Evolutionary conservation across 2,113 vertebrate genomes (phyloP), one percentile per base, ranked within the genome.

Genomic region (Deroptyus accipitrinus): DNA sequence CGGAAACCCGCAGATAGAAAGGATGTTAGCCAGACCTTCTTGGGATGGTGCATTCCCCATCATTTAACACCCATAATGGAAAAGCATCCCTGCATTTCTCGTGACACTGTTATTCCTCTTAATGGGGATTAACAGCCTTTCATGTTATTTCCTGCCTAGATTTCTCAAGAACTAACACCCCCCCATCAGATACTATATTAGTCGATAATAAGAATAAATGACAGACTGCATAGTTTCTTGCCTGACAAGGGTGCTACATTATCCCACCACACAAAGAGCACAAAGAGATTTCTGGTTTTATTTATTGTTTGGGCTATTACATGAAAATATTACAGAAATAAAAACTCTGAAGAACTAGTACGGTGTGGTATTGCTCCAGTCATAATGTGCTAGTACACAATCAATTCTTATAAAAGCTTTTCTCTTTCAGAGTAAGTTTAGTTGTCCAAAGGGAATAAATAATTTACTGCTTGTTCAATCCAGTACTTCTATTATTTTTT

Each of bases 311-410:
- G 67, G 88, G 94, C 94, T 80, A 94, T 97, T 97, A 97, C 69
- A 92, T 86, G 94, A 97, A 98, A 98, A 98, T 98, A 98, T 96
- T 97, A 96, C 94, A 94, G 97, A 98, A 96, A 98, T 98, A 97
- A 98, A 98, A 98, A 88, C 86, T 87, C 90, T 88, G 90, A 94
- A 96, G 86, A 91, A 94, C 82, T 97, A 96, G 97, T 86, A 96
- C 82, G 90, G 94, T 96, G 83, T 97, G 83, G 94, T 69, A 96
- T 95, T 92, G 94, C 83, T 96, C 90, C 91, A 97, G 97, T 89
- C 91, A 97, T 94, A 96, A 97, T 94, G 86, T 85, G 85, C 90
- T 95, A 96, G 96, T 88, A 69, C 42, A 94, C 89, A 96, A 98
- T 97, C 97, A 98, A 98, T 97, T 98, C 95, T 96, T 96, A 97